Conservation (phyloP, 2,888 invertebrate species). For the Drosophila recens region DNA sequence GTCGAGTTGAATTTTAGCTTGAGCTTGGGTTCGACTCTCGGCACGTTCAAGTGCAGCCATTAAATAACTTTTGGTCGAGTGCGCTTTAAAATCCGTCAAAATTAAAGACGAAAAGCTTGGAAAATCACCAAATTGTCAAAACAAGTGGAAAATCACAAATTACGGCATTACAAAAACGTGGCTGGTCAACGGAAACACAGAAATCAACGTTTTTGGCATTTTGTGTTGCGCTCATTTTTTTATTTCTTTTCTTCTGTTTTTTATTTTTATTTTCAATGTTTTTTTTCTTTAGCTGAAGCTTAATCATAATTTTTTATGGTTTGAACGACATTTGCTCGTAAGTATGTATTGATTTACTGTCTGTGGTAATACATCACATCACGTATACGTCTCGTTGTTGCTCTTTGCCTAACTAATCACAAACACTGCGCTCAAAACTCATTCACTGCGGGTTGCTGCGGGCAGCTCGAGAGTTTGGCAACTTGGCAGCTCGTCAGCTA, state of each 20-base stretch:
- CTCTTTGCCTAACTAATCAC: slow-evolving; percentile 40
- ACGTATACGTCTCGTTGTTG: slow-evolving; percentile 51
- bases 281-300: slow-evolving; percentile 10
- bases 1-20: slow-evolving; percentile 3
- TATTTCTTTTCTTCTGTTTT: background rate
- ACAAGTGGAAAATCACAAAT: slow-evolving; percentile 78
- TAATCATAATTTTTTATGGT: slow-evolving; percentile 41
- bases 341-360: slow-evolving; percentile 67
- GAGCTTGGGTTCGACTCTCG: slow-evolving; percentile 29
- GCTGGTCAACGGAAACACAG: slow-evolving; percentile 35
- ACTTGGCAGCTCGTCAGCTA: slow-evolving; percentile 32
- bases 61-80: slow-evolving; percentile 73
- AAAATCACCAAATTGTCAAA: slow-evolving; percentile 76
- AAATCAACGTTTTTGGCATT: slow-evolving; percentile 48
- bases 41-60: slow-evolving; percentile 79
- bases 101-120: slow-evolving; percentile 58
- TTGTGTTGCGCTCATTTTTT: slow-evolving; percentile 14
- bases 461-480: slow-evolving; percentile 9
- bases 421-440: slow-evolving; percentile 26
- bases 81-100: slow-evolving; percentile 61
- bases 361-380: slow-evolving; percentile 52
- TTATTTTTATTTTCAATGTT: slow-evolving; percentile 1
- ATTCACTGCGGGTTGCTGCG: slow-evolving; percentile 22
- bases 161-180: slow-evolving; percentile 58
- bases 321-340: slow-evolving; percentile 39